Conservation (phyloP, 2,113 vertebrate genomes). For the Echinops telfairi region DNA sequence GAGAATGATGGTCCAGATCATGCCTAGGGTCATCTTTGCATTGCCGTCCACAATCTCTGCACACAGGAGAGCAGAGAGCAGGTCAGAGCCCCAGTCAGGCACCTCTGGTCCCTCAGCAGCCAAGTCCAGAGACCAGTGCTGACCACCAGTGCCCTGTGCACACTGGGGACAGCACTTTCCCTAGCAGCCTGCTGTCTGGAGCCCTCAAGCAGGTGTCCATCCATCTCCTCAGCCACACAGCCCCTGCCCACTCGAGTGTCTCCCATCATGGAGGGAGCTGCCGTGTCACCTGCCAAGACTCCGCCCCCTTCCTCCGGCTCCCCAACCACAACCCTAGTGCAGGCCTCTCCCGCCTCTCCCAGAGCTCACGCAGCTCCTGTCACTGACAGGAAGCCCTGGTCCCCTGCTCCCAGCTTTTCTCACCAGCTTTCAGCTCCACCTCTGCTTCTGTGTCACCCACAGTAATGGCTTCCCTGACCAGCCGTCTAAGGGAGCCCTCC, state of each 20-base stretch:
- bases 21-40: slow-evolving; percentile 97
- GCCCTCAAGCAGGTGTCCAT: neutral
- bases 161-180: neutral
- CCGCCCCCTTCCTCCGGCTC: neutral
- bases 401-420: rapidly evolving
- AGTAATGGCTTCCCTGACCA: too few species aligned
- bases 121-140: too few species aligned
- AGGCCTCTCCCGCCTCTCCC: neutral
- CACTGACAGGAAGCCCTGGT: neutral
- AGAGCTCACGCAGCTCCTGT: neutral
- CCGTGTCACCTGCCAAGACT: too few species aligned
- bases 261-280: too few species aligned
- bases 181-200: neutral
- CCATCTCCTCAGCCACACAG: too few species aligned
- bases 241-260: too few species aligned
- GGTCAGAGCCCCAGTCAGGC: neutral
- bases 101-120: neutral
- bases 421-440: neutral
- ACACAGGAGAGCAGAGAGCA: neutral
- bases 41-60: slow-evolving; percentile 98
- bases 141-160: neutral
- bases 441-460: neutral
- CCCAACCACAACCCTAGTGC: neutral
- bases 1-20: slow-evolving; percentile 99
- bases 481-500: neutral